Evolutionary conservation across 2,113 vertebrate genomes (phyloP), one percentile per base, ranked within the genome.

Genomic region (Myiozetetes cayanensis): DNA sequence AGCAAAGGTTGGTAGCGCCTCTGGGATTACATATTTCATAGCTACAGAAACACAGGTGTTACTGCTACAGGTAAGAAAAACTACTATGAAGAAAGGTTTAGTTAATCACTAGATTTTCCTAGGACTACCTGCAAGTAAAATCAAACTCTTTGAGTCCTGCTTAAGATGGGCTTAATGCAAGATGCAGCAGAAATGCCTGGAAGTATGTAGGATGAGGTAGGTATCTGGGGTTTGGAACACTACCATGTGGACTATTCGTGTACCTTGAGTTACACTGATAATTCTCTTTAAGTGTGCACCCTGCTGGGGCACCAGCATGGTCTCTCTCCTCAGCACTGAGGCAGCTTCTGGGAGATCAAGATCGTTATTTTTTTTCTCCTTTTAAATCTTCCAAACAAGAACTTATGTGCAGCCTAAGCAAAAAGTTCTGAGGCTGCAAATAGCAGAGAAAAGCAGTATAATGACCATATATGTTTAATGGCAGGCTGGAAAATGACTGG

Each of bases 381-480:
- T 93, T 90, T 85, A 95, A 90, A 56, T 93, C 70, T 89, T 87
- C 65, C 47, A 58, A 89, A 63, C 59, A 52, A 86, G 72, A 96
- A 94, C 93, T 86, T 96, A 85, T 10, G 31, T 89, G 80, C 92
- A 90, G 70, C 88, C 92, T 93, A 89, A 94, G 96, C 86, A 75
- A 82, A 89, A 96, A 76, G 61, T 94, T 80, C 76, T 31, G 78
- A 93, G 85, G 93, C 79, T 92, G 92, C 88, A 90, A 25, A 62
- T 22, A 76, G 49, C 65, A 81, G 72, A 77, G 85, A 61, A 81
- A 88, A 93, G 86, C 78, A 56, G 28, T 92, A 14, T 76, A 87
- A 87, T 75, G 72, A 92, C 65, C 58, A 37, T 44, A 13, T 80
- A 70, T 58, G 33, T 90, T 92, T 94, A 95, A 94, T 56, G 49